Base-by-base conservation (phyloP, 2,797 vertebrate species). In the Sternotherus odoratus region DNA sequence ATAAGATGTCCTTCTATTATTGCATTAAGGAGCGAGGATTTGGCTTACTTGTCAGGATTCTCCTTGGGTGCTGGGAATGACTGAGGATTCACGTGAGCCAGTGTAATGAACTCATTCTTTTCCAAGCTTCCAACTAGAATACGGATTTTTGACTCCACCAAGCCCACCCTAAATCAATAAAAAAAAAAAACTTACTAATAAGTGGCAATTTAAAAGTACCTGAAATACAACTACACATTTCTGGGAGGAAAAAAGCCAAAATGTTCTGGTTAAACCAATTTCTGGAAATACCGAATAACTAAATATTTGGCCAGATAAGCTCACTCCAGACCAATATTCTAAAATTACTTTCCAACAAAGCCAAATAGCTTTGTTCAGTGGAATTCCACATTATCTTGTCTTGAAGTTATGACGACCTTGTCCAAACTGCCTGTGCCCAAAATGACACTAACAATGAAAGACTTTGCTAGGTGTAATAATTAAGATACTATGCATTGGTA, bases 121-220 rank as follows among this genome's bases (percentile, higher is more conserved):
- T 99, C 99, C 97, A 99, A 96, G 91, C 98, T 98, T 97, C 98
- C 98, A 92, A 99, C 98, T 95, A 99, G 97, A 82, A 98, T 99
- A 92, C 98, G 98, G 95, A 99, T 99, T 98, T 99, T 99, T 82
- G 98, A 99, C 95, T 99, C 99, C 92, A 99, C 98, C 92, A 99
- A 98, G 93, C 99, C 98, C 91, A 99, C 98, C 99, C 98, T 99
- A 97, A 89, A 96, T 85, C 97, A 95, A 97, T 75, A 93, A 39
- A 39, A 81, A 91, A 80, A 89, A n/a, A n/a, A n/a, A n/a, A n/a
- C n/a, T n/a, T 89, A 96, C 80, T 92, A 93, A 96, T 97, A 97
- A 97, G 91, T 94, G 94, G 94, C 86, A 83, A 84, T 60, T 93
- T 51, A 80, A 90, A 86, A 83, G 82, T 4, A 77, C 3, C 3